phyloP scores from a whole-genome alignment of 1,140 invertebrate genomes.

The Drosophila ogumai region DNA sequence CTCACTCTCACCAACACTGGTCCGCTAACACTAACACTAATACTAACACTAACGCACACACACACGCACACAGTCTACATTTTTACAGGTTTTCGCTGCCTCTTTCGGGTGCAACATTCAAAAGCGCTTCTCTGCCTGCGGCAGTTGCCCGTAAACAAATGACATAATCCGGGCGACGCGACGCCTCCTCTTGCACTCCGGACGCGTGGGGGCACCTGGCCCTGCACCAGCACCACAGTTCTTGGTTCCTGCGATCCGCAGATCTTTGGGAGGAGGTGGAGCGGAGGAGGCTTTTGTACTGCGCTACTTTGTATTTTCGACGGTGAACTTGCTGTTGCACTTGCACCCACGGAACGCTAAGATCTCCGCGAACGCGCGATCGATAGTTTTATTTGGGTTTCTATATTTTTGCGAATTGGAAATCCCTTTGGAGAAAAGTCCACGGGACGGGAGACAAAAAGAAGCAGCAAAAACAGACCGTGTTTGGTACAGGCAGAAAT shows the following conservation, averaged over 20 bases:
- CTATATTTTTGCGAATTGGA: constrained; percentile 37
- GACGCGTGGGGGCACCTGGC: constrained; percentile 17
- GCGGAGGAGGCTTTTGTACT: not conserved
- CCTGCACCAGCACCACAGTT: constrained; percentile 10
- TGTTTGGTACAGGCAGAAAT: too few relatives aligned
- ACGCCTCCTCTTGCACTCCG: constrained; percentile 31
- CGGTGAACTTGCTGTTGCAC: not conserved
- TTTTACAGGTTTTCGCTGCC: constrained; percentile 74
- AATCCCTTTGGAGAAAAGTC: constrained; percentile 41
- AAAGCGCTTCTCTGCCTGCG: constrained; percentile 61
- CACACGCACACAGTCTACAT: constrained; percentile 72
- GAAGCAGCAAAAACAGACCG: constrained; percentile 7
- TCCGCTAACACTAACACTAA: constrained; percentile 47
- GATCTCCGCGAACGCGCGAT: not conserved
- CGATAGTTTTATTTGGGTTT: constrained; percentile 21
- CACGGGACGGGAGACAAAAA: constrained; percentile 32
- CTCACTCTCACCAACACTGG: constrained; percentile 31
- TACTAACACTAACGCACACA: constrained; percentile 34
- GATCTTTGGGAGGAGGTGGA: constrained; percentile 15
- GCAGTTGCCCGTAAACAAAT: constrained; percentile 77
- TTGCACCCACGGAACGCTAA: not conserved
- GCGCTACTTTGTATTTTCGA: constrained; percentile 1
- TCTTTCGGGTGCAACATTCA: constrained; percentile 70
- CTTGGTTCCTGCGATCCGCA: constrained; percentile 12
- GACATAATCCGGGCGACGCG: constrained; percentile 77